Base-by-base conservation (phyloP, 1,140 invertebrate species). In the Acromyrmex echinatior region DNA sequence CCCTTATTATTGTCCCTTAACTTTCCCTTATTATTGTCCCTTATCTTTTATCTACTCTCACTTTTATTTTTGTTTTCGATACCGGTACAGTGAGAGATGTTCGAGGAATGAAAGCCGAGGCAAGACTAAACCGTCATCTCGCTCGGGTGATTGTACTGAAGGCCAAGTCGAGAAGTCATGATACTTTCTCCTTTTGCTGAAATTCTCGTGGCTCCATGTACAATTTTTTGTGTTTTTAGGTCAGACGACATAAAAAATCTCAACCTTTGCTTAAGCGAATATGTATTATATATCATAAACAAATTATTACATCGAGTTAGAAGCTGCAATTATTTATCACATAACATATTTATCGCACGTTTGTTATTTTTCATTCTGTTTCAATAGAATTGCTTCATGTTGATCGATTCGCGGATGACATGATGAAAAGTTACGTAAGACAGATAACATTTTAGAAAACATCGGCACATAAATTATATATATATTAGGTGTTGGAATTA, bases 101-200 rank as follows among this genome's bases (percentile, higher is more conserved):
- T 70, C 31, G 5, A 10, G 16, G 28, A 58, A 86, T 71, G 85
- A 86, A 71, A 49, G 60, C 77, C 25, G 25, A 65, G 71, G 86
- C 39, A 21, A 89, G 65, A 92, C 89, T 91, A 86, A 85, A 68
- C 79, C 39, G 71, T 12, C 21, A 77, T 21, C n/a, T 21, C 21
- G 25, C 10, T 25, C 58, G 76, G 25, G 82, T 81, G 66, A 88
- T 76, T 86, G 73, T 82, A 87, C 9, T 63, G 62, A 87, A 85
- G 51, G 25, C 58, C 28, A 60, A 53, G 31, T 25, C 78, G 89
- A 74, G 70, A 90, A 92, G 88, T 88, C 70, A 76, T 89, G 76
- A 53, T 56, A 92, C 93, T 94, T 94, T 94, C 93, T 93, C 92
- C 76, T 70, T 70, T 18, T 56, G 35, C 62, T 53, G 28, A 68